Percentiles rank a stretch among this genome's conserved stretches.
phyloP scores from a whole-genome alignment of 1,140 invertebrate genomes.

The Liolophura sinensis region DNA sequence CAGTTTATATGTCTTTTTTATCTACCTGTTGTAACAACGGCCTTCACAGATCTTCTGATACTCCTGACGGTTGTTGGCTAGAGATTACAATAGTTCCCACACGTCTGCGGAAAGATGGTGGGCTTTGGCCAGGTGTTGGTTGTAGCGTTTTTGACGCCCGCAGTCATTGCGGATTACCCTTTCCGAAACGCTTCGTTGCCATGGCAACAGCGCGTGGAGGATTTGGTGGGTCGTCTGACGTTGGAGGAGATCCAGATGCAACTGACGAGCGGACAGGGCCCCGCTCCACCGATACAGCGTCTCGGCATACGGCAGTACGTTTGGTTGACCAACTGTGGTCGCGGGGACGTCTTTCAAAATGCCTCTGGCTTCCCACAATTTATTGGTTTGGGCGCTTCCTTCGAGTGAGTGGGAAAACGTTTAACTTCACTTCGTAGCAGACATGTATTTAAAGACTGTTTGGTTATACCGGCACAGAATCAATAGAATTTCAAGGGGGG shows the following conservation, averaged over 20 bases:
- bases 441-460: too few relatives aligned
- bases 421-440: too few relatives aligned
- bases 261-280: constrained; percentile 11
- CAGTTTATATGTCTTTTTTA: too few relatives aligned
- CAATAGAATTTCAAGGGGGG: too few relatives aligned
- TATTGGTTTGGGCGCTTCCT: constrained; percentile 3
- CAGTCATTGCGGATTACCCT: constrained; percentile 26
- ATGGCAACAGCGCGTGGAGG: constrained; percentile 49
- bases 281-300: neutral
- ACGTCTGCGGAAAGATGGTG: too few relatives aligned
- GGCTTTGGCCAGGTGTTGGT: too few relatives aligned
- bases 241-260: constrained; percentile 25
- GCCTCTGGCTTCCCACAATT: constrained; percentile 1
- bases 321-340: constrained; percentile 9
- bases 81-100: too few relatives aligned
- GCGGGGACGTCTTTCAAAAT: constrained; percentile 3
- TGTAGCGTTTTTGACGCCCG: neutral
- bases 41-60: too few relatives aligned
- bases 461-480: too few relatives aligned
- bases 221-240: constrained; percentile 41
- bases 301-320: constrained; percentile 1
- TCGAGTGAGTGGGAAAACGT: constrained; percentile 2
- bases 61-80: too few relatives aligned
- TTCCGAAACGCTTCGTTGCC: constrained; percentile 43
- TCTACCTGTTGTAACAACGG: too few relatives aligned